A percentile compares a stretch with the other conserved stretches of the same genome.
Evolutionary conservation across 2,113 vertebrate genomes (phyloP).

Genomic region (Nibea coibor): DNA sequence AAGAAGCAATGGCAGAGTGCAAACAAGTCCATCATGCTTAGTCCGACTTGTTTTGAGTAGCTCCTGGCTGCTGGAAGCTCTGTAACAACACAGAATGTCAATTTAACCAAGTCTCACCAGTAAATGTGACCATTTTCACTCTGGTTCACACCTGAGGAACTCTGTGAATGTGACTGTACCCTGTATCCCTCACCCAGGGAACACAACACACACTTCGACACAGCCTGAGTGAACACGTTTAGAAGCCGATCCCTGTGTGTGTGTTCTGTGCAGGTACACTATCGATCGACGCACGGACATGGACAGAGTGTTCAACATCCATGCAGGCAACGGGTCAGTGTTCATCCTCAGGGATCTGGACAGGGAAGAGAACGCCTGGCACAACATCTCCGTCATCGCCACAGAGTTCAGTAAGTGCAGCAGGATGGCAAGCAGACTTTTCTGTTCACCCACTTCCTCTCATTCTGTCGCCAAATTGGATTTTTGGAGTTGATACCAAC

Average conservation of each 20-base stretch:
- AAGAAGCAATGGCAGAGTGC: background rate
- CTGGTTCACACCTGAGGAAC: slow-evolving; percentile 7
- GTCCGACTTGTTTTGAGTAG: slow-evolving; percentile 20
- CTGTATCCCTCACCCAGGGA: background rate
- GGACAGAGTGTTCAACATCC: slow-evolving; percentile 96
- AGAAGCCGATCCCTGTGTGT: slow-evolving; percentile 8
- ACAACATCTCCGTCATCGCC: slow-evolving; percentile 95
- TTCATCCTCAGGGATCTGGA: slow-evolving; percentile 93
- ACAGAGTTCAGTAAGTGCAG: slow-evolving; percentile 93
- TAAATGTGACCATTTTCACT: slow-evolving; percentile 8
- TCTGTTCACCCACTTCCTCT: slow-evolving; percentile 1
- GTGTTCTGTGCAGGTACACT: slow-evolving; percentile 87
- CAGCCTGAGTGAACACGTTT: background rate
- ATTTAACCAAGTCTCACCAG: background rate
- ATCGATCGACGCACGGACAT: slow-evolving; percentile 96
- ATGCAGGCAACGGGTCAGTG: slow-evolving; percentile 93
- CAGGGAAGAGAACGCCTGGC: slow-evolving; percentile 92
- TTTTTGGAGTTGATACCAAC: slow-evolving; percentile 30
- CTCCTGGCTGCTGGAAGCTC: background rate
- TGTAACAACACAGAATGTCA: slow-evolving; percentile 11
- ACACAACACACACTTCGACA: background rate
- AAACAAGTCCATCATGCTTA: slow-evolving; percentile 5
- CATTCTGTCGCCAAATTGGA: slow-evolving; percentile 27
- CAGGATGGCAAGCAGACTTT: background rate
- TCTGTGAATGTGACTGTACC: slow-evolving; percentile 9